Percentiles rank a stretch among this genome's conserved stretches.
These are phyloP conservation scores for Thalassarche chlororhynchos DNA, from an alignment of 2,113 vertebrate species.

Conservation along the genomic window DNA sequence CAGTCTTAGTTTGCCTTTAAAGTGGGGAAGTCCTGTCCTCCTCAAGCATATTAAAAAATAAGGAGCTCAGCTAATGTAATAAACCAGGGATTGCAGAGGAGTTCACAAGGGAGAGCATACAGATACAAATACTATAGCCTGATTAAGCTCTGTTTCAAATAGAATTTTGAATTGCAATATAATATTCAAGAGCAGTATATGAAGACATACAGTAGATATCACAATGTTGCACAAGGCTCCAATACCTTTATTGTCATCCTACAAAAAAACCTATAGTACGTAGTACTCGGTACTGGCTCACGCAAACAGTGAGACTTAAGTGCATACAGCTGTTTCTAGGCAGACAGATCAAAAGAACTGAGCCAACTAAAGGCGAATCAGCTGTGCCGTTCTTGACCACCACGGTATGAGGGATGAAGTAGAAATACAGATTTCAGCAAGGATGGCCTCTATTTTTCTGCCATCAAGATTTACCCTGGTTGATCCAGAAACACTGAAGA, in stretches of 20 bases:
- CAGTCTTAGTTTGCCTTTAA: neutral
- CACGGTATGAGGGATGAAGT: neutral
- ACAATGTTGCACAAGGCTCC: neutral
- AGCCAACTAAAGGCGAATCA: neutral
- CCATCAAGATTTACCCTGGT: neutral
- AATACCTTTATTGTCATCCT: neutral
- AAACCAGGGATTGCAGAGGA: neutral
- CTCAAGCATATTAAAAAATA: neutral
- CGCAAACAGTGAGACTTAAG: neutral
- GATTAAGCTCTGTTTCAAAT: neutral
- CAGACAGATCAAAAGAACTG: neutral
- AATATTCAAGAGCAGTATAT: neutral
- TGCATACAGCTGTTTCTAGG: neutral
- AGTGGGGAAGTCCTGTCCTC: neutral
- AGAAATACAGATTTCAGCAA: neutral
- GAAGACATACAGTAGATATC: neutral
- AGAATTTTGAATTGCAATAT: neutral
- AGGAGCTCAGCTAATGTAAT: neutral
- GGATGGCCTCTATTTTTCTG: neutral
- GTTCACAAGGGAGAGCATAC: neutral
- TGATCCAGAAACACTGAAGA: neutral
- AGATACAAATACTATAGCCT: neutral
- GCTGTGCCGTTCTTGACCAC: neutral
- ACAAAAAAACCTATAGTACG: fast-evolving
- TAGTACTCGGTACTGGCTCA: neutral